phyloP scores from a whole-genome alignment of 2,888 invertebrate genomes.

The Rhyacophila evoluta region DNA sequence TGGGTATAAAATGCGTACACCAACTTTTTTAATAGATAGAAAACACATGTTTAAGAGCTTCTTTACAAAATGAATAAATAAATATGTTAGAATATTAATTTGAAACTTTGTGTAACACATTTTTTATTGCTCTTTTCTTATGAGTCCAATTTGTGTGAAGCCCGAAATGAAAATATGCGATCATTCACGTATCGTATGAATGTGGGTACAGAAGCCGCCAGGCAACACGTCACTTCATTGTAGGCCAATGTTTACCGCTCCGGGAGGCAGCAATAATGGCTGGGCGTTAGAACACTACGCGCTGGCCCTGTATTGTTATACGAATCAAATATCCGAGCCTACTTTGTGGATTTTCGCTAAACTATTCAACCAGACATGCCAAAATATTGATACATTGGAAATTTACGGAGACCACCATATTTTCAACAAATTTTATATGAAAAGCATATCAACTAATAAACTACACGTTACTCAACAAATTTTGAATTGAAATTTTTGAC shows the following conservation, averaged over 20 bases:
- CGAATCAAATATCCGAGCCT: background rate
- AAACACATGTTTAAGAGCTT: too few species aligned
- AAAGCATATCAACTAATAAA: too few species aligned
- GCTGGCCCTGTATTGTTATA: background rate
- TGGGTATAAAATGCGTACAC: too few species aligned
- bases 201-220: background rate
- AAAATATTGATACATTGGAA: background rate
- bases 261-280: background rate
- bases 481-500: too few species aligned
- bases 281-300: background rate
- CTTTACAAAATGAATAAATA: too few species aligned
- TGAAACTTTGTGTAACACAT: too few species aligned
- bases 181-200: background rate
- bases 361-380: background rate
- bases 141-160: background rate
- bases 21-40: too few species aligned
- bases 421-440: too few species aligned
- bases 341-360: background rate
- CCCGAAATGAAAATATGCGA: background rate
- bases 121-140: background rate
- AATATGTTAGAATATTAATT: too few species aligned
- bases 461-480: too few species aligned
- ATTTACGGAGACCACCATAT: background rate
- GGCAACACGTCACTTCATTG: constrained; percentile 9
- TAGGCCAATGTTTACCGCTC: constrained; percentile 7